A percentile compares a stretch with the other conserved stretches of the same genome.
These are phyloP conservation scores for Mormyrus hasselquistii DNA, from an alignment of 2,797 vertebrate genomes.

Conservation along the genomic window DNA sequence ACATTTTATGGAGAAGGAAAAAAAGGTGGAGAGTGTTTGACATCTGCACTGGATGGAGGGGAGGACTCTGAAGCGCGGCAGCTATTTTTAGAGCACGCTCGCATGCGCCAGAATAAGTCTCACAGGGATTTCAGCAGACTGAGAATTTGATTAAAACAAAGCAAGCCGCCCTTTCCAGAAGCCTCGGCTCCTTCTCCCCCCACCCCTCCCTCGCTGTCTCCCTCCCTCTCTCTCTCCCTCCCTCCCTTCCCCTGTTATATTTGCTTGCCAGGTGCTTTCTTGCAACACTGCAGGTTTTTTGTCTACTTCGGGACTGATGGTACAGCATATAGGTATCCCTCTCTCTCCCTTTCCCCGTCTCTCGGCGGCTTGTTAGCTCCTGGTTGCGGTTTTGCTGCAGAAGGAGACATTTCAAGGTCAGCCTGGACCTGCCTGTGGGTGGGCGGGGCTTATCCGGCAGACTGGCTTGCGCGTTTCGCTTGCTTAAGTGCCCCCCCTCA, in stretches of 20 bases:
- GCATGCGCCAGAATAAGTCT: conserved; percentile 19
- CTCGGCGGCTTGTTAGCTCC: neutral
- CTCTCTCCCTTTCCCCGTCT: neutral
- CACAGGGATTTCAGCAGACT: conserved; percentile 19
- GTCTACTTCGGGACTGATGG: neutral
- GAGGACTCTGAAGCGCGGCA: neutral
- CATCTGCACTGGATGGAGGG: conserved; percentile 5
- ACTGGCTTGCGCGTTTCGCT: neutral
- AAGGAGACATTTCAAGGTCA: conserved; percentile 6
- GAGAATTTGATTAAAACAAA: conserved; percentile 29
- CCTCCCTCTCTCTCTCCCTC: neutral
- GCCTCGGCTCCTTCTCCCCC: neutral
- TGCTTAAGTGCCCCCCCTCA: neutral
- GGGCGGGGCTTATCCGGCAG: neutral
- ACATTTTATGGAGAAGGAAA: neutral
- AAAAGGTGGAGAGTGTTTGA: conserved; percentile 10
- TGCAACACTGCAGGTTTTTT: neutral
- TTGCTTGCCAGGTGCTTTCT: neutral
- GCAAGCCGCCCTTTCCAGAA: conserved; percentile 20
- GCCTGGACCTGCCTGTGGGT: neutral
- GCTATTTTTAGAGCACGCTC: conserved; percentile 32
- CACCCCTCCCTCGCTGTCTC: neutral
- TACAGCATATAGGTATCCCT: neutral
- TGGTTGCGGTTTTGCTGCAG: neutral
- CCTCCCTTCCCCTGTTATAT: neutral